Percentiles rank a stretch among this genome's conserved stretches.
These are phyloP conservation scores for Labeo calbasu DNA, from an alignment of 2,797 vertebrate genomes.

Conservation along the genomic window DNA sequence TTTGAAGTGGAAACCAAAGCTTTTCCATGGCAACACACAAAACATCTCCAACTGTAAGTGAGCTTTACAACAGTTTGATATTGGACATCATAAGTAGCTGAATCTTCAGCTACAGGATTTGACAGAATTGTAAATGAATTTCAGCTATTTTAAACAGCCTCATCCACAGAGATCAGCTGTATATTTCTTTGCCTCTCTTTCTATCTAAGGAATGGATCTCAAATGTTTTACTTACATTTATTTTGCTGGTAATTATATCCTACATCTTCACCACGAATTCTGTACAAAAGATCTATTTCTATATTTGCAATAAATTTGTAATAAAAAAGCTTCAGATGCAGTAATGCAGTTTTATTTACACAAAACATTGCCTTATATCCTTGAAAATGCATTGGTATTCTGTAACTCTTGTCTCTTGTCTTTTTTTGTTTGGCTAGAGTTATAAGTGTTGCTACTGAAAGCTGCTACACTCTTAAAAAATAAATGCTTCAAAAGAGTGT, in stretches of 20 bases:
- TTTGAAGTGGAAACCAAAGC: constrained; percentile 40
- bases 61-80: constrained; percentile 29
- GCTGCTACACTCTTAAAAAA: neutral
- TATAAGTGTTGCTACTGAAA: neutral
- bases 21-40: constrained; percentile 55
- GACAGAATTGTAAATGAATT: constrained; percentile 31
- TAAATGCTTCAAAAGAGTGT: too few relatives aligned
- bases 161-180: constrained; percentile 45
- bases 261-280: constrained; percentile 73
- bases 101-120: constrained; percentile 18
- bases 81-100: constrained; percentile 2
- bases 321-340: constrained; percentile 59
- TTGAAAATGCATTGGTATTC: neutral
- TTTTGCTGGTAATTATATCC: constrained; percentile 74
- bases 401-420: neutral
- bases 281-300: constrained; percentile 87
- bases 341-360: constrained; percentile 24
- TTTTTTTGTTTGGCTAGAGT: neutral
- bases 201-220: constrained; percentile 20
- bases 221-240: constrained; percentile 58
- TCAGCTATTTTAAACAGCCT: constrained; percentile 34
- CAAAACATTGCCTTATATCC: neutral
- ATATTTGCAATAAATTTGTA: constrained; percentile 88
- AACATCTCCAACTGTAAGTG: constrained; percentile 19
- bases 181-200: constrained; percentile 51